Conservation (phyloP, 2,888 invertebrate species). For the Torymus auratus region DNA sequence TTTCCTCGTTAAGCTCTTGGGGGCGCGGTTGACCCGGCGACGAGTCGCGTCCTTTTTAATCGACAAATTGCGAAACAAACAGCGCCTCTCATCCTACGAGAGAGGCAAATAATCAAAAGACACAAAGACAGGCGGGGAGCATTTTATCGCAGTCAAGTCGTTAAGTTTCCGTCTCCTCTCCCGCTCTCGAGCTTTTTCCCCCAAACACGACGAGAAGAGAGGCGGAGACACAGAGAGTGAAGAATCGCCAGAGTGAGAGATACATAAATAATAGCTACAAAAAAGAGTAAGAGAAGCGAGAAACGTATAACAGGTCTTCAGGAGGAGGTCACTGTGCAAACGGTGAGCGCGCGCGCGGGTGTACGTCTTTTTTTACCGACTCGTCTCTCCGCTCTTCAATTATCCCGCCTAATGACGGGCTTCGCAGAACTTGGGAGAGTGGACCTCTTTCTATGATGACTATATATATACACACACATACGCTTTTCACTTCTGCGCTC, state of each 20-base stretch:
- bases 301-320: neutral
- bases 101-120: slow-evolving; percentile 19
- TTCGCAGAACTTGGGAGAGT: neutral
- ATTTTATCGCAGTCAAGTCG: neutral
- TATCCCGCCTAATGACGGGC: slow-evolving; percentile 42
- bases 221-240: neutral
- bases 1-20: slow-evolving; percentile 9
- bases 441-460: neutral
- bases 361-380: neutral
- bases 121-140: neutral
- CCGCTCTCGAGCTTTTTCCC: neutral
- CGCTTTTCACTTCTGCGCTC: slow-evolving; percentile 13
- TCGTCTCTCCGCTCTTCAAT: slow-evolving; percentile 24
- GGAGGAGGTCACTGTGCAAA: slow-evolving; percentile 5
- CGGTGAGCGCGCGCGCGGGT: neutral
- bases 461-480: neutral
- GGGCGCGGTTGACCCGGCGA: too few relatives aligned
- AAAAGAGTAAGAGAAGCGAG: neutral
- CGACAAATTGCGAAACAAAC: slow-evolving; percentile 19
- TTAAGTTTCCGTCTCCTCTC: neutral
- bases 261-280: neutral
- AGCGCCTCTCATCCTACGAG: too few relatives aligned
- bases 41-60: slow-evolving; percentile 1
- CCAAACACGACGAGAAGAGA: neutral
- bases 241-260: neutral